These are phyloP conservation scores for Pseudomyrmex pallidus DNA, from an alignment of 1,140 invertebrate genomes.

Conservation along the genomic window DNA sequence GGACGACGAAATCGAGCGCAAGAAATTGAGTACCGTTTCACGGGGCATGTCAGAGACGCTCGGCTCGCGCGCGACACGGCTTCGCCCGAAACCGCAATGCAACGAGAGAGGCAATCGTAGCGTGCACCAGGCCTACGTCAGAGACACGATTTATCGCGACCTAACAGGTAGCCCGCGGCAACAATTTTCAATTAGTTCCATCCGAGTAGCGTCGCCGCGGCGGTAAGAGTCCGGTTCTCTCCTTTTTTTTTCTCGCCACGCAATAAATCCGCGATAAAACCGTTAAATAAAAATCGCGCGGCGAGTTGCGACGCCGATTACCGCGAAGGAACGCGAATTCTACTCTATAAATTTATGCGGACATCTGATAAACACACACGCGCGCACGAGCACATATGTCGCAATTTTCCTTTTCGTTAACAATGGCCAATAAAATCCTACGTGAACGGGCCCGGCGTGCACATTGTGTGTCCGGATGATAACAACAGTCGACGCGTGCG, in stretches of 20 bases:
- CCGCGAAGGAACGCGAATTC: neutral
- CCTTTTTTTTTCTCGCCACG: neutral
- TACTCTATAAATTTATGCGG: slow-evolving; percentile 44
- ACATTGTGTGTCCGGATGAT: slow-evolving; percentile 9
- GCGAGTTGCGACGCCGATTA: slow-evolving; percentile 18
- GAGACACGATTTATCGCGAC: slow-evolving; percentile 52
- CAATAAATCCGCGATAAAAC: slow-evolving; percentile 35
- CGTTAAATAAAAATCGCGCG: slow-evolving; percentile 30
- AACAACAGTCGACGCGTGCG: slow-evolving; percentile 27
- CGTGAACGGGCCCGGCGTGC: slow-evolving; percentile 1
- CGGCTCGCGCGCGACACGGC: neutral
- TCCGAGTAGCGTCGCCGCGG: slow-evolving; percentile 40
- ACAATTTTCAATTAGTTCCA: slow-evolving; percentile 58
- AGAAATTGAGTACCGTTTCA: slow-evolving; percentile 49
- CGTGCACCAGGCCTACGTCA: slow-evolving; percentile 20
- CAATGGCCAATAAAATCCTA: slow-evolving; percentile 54
- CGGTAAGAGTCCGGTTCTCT: neutral
- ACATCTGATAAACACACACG: slow-evolving; percentile 29
- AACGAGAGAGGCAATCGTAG: slow-evolving; percentile 34
- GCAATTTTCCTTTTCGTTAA: slow-evolving; percentile 48
- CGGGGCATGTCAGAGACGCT: neutral
- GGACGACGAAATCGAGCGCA: slow-evolving; percentile 26
- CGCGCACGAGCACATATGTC: neutral
- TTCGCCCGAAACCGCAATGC: slow-evolving; percentile 20
- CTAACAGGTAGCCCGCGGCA: slow-evolving; percentile 51